Evolutionary conservation across 2,797 vertebrate genomes (phyloP).

Genomic region (Trematomus bernacchii): DNA sequence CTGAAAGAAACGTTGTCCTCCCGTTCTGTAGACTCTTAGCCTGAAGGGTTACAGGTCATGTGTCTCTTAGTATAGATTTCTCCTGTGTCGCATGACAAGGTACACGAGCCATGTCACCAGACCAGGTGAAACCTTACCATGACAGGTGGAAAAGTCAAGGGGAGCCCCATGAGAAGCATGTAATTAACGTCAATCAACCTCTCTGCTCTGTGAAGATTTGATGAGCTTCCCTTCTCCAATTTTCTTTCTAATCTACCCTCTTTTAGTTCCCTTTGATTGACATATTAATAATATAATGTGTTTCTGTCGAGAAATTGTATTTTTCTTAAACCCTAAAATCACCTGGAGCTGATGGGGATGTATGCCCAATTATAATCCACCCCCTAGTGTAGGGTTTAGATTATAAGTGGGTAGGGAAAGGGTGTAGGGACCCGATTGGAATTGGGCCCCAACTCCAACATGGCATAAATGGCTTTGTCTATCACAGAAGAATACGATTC

Average conservation of each 20-base stretch:
- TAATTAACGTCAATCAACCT: slow-evolving; percentile 51
- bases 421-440: too few species aligned
- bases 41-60: slow-evolving; percentile 14
- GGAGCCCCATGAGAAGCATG: slow-evolving; percentile 25
- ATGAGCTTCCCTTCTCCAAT: slow-evolving; percentile 36
- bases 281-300: slow-evolving; percentile 24
- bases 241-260: slow-evolving; percentile 9
- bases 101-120: slow-evolving; percentile 32
- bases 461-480: background rate
- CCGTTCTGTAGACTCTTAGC: slow-evolving; percentile 10
- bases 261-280: slow-evolving; percentile 21
- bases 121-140: slow-evolving; percentile 54
- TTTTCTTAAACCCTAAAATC: background rate
- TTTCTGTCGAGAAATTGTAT: background rate
- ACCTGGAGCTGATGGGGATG: background rate
- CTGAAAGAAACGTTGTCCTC: background rate
- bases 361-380: background rate
- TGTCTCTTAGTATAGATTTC: slow-evolving; percentile 39
- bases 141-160: slow-evolving; percentile 37
- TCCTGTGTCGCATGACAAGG: slow-evolving; percentile 16
- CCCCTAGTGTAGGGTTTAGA: too few species aligned
- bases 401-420: too few species aligned
- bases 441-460: background rate
- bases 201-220: slow-evolving; percentile 37
- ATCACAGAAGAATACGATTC: background rate